Conservation (phyloP, 2,113 vertebrate genomes). For the Platichthys flesus region DNA sequence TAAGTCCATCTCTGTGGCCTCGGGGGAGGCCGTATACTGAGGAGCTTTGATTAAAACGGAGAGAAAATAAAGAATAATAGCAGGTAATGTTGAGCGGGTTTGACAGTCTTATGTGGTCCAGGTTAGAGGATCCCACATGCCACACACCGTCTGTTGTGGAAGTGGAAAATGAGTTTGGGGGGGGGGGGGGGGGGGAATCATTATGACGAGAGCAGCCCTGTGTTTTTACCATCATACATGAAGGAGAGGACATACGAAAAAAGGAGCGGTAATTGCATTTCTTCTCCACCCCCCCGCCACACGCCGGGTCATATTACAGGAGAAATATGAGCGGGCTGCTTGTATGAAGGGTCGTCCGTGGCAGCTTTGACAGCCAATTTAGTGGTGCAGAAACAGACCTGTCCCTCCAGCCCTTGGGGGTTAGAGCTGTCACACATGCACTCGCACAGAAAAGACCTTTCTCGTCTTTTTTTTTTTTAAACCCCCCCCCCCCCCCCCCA, state of each 20-base stretch:
- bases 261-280: conserved; percentile 64
- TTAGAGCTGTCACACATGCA: conserved; percentile 52
- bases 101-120: conserved; percentile 33
- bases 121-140: conserved; percentile 49
- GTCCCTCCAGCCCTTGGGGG: conserved; percentile 39
- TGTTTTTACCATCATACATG: conserved; percentile 68
- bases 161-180: conserved; percentile 55
- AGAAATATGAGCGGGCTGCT: conserved; percentile 63
- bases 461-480: conserved; percentile 20
- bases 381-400: conserved; percentile 61
- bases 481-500: conserved; percentile 8
- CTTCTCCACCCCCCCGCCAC: not conserved
- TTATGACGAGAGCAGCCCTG: conserved; percentile 66
- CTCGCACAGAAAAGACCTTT: conserved; percentile 38
- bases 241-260: conserved; percentile 60
- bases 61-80: conserved; percentile 37
- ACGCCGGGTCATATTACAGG: conserved; percentile 55
- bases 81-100: conserved; percentile 22
- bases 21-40: conserved; percentile 1
- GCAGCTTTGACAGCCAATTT: conserved; percentile 73
- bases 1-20: conserved; percentile 32
- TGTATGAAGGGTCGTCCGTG: conserved; percentile 53
- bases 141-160: conserved; percentile 36
- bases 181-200: conserved; percentile 31
- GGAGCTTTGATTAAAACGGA: conserved; percentile 51